phyloP scores from a whole-genome alignment of 2,113 vertebrate species.

The Nycticorax nycticorax region DNA sequence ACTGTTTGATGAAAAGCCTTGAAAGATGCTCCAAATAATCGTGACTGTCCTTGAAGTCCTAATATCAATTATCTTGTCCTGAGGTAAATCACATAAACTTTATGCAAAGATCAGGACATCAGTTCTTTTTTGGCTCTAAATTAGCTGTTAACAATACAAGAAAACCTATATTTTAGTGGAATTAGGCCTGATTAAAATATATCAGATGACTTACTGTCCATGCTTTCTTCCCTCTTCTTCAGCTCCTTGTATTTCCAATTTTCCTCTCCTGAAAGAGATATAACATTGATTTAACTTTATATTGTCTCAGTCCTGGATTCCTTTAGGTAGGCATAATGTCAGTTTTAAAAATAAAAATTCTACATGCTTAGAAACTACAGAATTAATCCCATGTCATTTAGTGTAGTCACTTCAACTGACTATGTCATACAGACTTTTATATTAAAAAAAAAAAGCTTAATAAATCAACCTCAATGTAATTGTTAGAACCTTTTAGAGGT shows the following conservation, averaged over 20 bases:
- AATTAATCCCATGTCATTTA: not conserved
- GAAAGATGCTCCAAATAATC: not conserved
- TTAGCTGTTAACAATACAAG: not conserved
- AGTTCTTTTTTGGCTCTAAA: not conserved
- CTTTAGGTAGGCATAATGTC: not conserved
- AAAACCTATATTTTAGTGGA: not conserved
- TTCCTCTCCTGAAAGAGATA: slow-evolving; percentile 82
- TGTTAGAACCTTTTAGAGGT: not conserved
- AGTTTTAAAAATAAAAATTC: not conserved
- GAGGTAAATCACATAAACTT: not conserved
- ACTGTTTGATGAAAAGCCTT: not conserved
- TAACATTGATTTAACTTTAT: not conserved
- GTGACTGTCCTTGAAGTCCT: not conserved
- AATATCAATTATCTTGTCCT: not conserved
- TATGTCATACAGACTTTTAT: not conserved
- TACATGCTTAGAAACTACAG: not conserved
- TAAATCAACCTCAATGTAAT: not conserved
- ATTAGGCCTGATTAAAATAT: not conserved
- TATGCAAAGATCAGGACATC: not conserved
- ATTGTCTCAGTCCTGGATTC: not conserved
- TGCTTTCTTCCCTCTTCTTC: slow-evolving; percentile 90
- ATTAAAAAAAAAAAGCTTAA: not conserved
- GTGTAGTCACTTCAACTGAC: not conserved
- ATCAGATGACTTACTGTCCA: slow-evolving; percentile 86
- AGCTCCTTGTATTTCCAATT: slow-evolving; percentile 93